Percentiles rank a stretch among this genome's conserved stretches.
Evolutionary conservation across 53 echinoderm and acorn worm genomes (phyloP).

Genomic region (Luidia sarsii): DNA sequence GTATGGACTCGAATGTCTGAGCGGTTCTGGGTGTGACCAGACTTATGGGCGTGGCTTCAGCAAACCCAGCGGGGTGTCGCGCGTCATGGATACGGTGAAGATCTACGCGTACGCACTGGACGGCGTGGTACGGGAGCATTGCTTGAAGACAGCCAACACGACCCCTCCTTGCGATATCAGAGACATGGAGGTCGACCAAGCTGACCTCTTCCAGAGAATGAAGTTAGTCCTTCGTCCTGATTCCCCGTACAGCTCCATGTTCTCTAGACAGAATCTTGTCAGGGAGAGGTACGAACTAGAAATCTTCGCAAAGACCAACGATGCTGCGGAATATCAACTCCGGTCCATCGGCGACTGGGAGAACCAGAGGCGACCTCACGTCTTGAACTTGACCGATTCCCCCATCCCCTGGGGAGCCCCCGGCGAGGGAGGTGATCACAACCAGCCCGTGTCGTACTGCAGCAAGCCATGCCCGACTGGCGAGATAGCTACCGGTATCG

Average conservation of each 20-base stretch:
- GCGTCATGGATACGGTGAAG: conserved; percentile 66
- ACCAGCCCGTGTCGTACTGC: conserved; percentile 36
- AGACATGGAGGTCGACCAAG: neutral
- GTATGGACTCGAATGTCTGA: conserved; percentile 3
- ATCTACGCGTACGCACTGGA: conserved; percentile 49
- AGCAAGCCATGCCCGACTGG: conserved; percentile 29
- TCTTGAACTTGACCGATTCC: conserved; percentile 12
- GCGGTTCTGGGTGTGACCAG: neutral
- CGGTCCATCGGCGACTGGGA: conserved; percentile 55
- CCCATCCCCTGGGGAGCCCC: conserved; percentile 19
- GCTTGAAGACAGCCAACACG: neutral
- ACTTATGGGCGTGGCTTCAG: conserved; percentile 11
- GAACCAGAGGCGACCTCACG: neutral
- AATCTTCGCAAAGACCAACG: neutral
- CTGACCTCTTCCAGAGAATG: neutral
- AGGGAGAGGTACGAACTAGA: conserved; percentile 23
- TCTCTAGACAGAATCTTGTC: neutral
- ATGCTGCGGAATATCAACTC: conserved; percentile 11
- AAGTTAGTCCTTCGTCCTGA: neutral
- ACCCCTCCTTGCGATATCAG: conserved; percentile 13
- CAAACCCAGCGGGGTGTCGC: conserved; percentile 47
- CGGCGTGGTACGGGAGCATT: conserved; percentile 4
- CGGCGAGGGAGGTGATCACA: neutral
- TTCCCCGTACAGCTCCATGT: conserved; percentile 23
- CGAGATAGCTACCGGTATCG: conserved; percentile 5